phyloP scores from a whole-genome alignment of 1,140 invertebrate genomes.

The Achroia grisella region DNA sequence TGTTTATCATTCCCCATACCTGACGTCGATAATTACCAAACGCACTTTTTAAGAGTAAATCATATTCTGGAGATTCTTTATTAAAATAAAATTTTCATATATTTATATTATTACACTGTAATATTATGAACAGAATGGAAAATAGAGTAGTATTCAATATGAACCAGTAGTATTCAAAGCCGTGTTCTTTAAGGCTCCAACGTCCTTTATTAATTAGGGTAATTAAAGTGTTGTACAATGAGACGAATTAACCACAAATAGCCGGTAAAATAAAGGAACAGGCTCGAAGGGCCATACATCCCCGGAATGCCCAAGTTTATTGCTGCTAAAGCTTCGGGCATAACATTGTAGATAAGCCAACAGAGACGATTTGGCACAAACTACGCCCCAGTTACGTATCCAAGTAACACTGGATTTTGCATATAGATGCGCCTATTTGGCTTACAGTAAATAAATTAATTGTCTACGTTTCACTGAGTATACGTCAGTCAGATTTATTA shows the following conservation, averaged over 20 bases:
- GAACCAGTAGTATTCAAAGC: too few species aligned
- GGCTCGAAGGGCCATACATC: conserved; percentile 37
- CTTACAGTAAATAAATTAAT: conserved; percentile 66
- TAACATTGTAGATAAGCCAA: conserved; percentile 67
- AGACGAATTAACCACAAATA: conserved; percentile 14
- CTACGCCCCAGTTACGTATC: conserved; percentile 55
- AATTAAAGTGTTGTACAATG: conserved; percentile 12
- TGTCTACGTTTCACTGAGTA: conserved; percentile 53
- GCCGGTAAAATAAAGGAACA: conserved; percentile 9
- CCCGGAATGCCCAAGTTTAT: conserved; percentile 59
- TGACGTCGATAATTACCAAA: too few species aligned
- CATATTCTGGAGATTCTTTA: too few species aligned
- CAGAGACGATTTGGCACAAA: conserved; percentile 69
- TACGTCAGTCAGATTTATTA: conserved; percentile 24
- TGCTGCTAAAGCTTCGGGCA: conserved; percentile 42
- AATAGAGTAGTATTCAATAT: too few species aligned
- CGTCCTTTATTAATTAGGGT: not conserved
- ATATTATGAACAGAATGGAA: too few species aligned
- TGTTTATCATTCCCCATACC: too few species aligned
- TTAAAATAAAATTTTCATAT: too few species aligned
- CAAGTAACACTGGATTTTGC: conserved; percentile 65
- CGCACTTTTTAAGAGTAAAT: too few species aligned
- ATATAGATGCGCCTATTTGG: conserved; percentile 69
- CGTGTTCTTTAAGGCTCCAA: not conserved
- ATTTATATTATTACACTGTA: too few species aligned